Evolutionary conservation across 2,888 invertebrate species (phyloP).

Genomic region (Platycheirus rosarum): DNA sequence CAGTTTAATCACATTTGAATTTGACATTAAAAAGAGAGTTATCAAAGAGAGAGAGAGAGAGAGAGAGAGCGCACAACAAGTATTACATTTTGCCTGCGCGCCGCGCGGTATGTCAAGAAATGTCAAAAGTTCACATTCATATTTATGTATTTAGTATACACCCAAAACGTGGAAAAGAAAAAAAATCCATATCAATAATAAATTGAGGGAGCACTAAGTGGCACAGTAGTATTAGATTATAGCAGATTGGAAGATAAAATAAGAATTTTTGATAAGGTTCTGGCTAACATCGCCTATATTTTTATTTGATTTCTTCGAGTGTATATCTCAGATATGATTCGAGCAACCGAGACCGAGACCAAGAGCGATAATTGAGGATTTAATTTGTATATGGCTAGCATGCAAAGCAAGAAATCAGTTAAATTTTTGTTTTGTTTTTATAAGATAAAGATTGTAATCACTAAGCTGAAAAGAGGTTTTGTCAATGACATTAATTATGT

Average conservation of each 20-base stretch:
- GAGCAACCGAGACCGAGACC: too few relatives aligned
- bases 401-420: too few relatives aligned
- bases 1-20: constrained; percentile 9
- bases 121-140: constrained; percentile 59
- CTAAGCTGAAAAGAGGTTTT: too few relatives aligned
- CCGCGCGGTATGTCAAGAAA: constrained; percentile 35
- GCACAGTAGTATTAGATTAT: constrained; percentile 53
- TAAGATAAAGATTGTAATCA: too few relatives aligned
- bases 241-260: constrained; percentile 47
- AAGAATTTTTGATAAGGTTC: constrained; percentile 43
- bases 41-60: too few relatives aligned
- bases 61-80: not conserved
- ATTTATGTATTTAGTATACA: constrained; percentile 41
- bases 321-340: too few relatives aligned
- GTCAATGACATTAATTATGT: too few relatives aligned
- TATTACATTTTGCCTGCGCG: constrained; percentile 18
- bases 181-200: constrained; percentile 61
- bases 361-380: too few relatives aligned
- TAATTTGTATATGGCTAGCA: too few relatives aligned
- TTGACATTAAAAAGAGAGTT: constrained; percentile 8
- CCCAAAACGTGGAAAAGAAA: constrained; percentile 51
- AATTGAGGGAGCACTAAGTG: constrained; percentile 51
- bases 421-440: too few relatives aligned
- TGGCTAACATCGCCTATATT: too few relatives aligned
- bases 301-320: too few relatives aligned